Percentiles rank a stretch among this genome's conserved stretches.
phyloP scores from a whole-genome alignment of 2,888 invertebrate species.

The Axea sp. region DNA sequence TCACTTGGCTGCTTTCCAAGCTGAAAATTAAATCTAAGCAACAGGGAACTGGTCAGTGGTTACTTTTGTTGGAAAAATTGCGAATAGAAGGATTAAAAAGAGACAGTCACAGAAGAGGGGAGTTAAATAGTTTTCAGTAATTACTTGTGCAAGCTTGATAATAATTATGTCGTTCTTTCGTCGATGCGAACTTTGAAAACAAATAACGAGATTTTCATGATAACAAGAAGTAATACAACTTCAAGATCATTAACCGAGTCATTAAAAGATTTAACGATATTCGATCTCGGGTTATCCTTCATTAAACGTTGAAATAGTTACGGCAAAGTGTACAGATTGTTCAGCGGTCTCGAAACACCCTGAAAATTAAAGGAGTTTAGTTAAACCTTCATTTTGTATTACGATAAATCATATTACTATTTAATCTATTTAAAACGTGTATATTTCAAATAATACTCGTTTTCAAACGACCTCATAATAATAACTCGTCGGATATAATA shows the following conservation, averaged over 20 bases:
- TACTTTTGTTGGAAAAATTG: slow-evolving; percentile 30
- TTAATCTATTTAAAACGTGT: neutral
- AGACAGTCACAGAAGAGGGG: neutral
- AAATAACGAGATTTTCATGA: slow-evolving; percentile 9
- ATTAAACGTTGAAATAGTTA: slow-evolving; percentile 4
- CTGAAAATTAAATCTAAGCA: slow-evolving; percentile 71
- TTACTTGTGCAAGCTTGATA: slow-evolving; percentile 2
- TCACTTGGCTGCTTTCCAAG: slow-evolving; percentile 67
- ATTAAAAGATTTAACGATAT: slow-evolving; percentile 14
- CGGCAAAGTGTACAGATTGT: too few relatives aligned
- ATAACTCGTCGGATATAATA: too few relatives aligned
- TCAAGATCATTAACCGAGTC: slow-evolving; percentile 7
- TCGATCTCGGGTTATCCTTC: slow-evolving; percentile 17
- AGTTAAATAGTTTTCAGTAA: slow-evolving; percentile 11
- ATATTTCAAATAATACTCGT: neutral
- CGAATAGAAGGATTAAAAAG: slow-evolving; percentile 10
- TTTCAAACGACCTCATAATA: neutral
- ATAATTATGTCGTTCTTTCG: slow-evolving; percentile 8
- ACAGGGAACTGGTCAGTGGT: slow-evolving; percentile 45
- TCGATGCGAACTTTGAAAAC: slow-evolving; percentile 14
- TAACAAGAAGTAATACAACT: neutral
- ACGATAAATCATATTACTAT: too few relatives aligned
- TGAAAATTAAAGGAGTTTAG: too few relatives aligned
- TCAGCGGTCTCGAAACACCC: too few relatives aligned
- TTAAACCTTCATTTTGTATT: too few relatives aligned